phyloP scores from a whole-genome alignment of 2,113 vertebrate genomes.

The Rhagologus leucostigma region DNA sequence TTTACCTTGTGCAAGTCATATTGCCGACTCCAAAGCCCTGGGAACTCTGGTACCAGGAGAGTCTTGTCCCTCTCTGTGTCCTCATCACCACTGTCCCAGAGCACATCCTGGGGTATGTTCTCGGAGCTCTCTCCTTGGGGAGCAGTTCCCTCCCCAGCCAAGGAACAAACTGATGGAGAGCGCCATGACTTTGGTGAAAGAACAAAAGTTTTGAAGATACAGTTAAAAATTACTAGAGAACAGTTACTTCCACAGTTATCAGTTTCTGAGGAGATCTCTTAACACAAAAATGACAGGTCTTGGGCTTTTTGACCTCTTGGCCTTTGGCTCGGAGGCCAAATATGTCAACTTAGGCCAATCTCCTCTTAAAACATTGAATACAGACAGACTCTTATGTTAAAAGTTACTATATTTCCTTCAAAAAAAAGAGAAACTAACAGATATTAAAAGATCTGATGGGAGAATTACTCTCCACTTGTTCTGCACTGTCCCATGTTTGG shows the following conservation, averaged over 20 bases:
- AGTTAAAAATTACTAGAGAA: background rate
- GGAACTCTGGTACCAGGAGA: conserved; percentile 81
- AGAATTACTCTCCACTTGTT: background rate
- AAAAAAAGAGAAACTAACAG: background rate
- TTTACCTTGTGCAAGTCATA: conserved; percentile 54
- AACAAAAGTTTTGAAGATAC: background rate
- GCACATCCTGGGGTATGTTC: background rate
- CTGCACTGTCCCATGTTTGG: background rate
- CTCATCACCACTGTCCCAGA: background rate
- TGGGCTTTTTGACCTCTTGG: background rate
- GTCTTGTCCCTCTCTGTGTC: conserved; percentile 27
- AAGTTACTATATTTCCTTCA: background rate
- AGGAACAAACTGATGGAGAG: background rate
- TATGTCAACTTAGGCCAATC: background rate
- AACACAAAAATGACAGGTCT: background rate
- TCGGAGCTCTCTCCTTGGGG: background rate
- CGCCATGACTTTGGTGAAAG: background rate
- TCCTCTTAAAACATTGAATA: background rate
- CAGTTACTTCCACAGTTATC: background rate
- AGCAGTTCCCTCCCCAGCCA: background rate
- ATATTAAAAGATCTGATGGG: background rate
- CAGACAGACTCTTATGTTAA: background rate
- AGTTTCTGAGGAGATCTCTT: background rate
- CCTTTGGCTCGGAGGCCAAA: background rate
- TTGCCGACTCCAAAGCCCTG: conserved; percentile 77